Base-by-base conservation (phyloP, 2,113 vertebrate species). In the Isichthys henryi region DNA sequence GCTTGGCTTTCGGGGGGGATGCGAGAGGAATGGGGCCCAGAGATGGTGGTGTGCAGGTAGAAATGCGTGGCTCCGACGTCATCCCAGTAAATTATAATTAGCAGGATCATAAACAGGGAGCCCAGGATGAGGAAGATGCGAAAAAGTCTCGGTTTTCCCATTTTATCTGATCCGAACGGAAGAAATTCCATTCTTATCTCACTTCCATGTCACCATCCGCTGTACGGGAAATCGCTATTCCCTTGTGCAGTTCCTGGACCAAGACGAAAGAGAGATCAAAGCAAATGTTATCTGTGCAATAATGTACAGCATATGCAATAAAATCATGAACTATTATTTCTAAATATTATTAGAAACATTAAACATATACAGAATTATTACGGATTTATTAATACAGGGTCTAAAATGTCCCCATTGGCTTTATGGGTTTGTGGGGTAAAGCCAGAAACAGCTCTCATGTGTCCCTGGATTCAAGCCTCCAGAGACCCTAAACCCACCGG, bases 11-110 rank as follows among this genome's bases (percentile, higher is more conserved):
- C 90, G 0, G 94, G 94, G 39, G 96, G 94, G 0, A 91, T 92
- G 3, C 91, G 95, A 0, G 93, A 92, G 17, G 94, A 91, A 31
- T 93, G 97, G 13, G 97, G 96, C 15, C 96, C 95, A 31, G 97
- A 97, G 56, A 98, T 93, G 11, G 97, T 95, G 0, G 96, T 96
- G 92, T 97, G 97, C 90, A 98, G 92, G 92, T 97, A 97, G 92
- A 98, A 96, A 92, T 97, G 96, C 1, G 97, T 95, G 0, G 97
- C 96, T 15, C 98, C 97, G 21, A 98, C 97, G 0, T 97, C 97
- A 91, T 99, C 98, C 98, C 98, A 99, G 93, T 99, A 99, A 49
- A 98, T 96, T 17, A 99, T 99, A 91, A 99, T 99, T 52, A 99
- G 93, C 1, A 99, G 96, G 91, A 99, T 96, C 97, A 97, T 99